Evolutionary conservation across 2,888 invertebrate genomes (phyloP), one percentile per base, ranked within the genome.

Genomic region (Drosophila anomalata): DNA sequence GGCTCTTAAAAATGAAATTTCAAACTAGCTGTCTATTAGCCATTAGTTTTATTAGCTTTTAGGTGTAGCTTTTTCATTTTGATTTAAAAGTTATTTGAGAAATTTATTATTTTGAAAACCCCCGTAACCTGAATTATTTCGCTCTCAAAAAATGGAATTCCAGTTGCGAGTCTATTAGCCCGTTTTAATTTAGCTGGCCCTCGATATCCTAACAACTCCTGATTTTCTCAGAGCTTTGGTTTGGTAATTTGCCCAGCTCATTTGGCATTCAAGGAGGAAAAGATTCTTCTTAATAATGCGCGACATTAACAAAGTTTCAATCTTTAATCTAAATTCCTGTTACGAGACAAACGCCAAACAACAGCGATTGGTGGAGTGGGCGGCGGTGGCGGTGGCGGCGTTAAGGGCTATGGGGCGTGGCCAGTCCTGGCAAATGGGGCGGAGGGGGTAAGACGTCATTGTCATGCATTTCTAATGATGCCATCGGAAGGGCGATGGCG

Each of bases 401-500:
- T 63, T 44, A 41, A 52, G 52, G 50, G n/a, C 63, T 47, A 29
- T 36, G 26, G 77, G 67, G 75, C 46, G 79, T 65, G 78, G 67
- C 57, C 61, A 22, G 57, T 52, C 53, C 57, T 67, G 67, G 54
- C 59, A 48, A 42, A 47, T 60, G 66, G 59, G 39, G 22, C 6
- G 60, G 67, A 46, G 26, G 39, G 9, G 60, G 52, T 26, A 41
- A 24, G 62, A 53, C 68, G 67, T 79, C 87, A 88, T 83, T 85
- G 89, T 88, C 88, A 89, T 88, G 87, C 87, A 88, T 89, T 87
- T 83, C 83, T 89, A 88, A 88, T 89, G 89, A 89, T 74, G 79
- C 77, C 73, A 76, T 73, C 73, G 78, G 74, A 71, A 22, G 14
- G 51, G 12, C 12, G 41, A 22, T 52, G 33, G 24, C 29, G 26